Conservation (phyloP, 2,113 vertebrate genomes). For the Prochilodus magdalenae region DNA sequence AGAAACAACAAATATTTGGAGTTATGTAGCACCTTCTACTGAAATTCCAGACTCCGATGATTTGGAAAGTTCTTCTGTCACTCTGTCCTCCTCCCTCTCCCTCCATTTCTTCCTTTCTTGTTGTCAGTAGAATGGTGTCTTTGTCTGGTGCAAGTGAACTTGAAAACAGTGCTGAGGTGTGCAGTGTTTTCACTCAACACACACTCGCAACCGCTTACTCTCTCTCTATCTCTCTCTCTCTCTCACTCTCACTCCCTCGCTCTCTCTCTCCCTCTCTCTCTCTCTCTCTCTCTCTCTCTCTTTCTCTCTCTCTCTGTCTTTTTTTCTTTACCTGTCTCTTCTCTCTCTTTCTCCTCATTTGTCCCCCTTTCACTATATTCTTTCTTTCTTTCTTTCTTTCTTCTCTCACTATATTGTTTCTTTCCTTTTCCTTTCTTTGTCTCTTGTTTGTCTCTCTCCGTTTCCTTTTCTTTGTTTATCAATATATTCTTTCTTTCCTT, state of each 20-base stretch:
- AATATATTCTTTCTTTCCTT: too few relatives aligned
- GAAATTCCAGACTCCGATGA: conserved; percentile 85
- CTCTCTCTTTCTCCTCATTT: too few relatives aligned
- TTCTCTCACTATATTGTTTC: too few relatives aligned
- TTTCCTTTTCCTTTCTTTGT: too few relatives aligned
- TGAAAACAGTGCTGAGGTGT: conserved; percentile 70
- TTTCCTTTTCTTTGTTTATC: too few relatives aligned
- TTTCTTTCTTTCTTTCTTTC: too few relatives aligned
- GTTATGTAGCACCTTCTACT: conserved; percentile 88
- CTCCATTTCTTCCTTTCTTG: conserved; percentile 67
- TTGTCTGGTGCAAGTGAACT: conserved; percentile 76
- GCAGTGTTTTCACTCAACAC: conserved; percentile 57
- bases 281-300: too few relatives aligned
- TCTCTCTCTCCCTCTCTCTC: too few relatives aligned
- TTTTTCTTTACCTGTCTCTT: too few relatives aligned
- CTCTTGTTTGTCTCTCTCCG: too few relatives aligned
- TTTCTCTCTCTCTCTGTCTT: too few relatives aligned
- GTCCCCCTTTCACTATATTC: too few relatives aligned
- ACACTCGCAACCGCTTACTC: conserved; percentile 28
- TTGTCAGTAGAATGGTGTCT: conserved; percentile 73
- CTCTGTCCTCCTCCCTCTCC: conserved; percentile 69
- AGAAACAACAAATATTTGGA: conserved; percentile 92
- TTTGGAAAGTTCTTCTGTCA: conserved; percentile 85
- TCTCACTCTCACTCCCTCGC: background rate
- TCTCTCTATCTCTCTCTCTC: conserved; percentile 6